These are phyloP conservation scores for Telenomus remus DNA, from an alignment of 1,140 invertebrate species.

Conservation along the genomic window DNA sequence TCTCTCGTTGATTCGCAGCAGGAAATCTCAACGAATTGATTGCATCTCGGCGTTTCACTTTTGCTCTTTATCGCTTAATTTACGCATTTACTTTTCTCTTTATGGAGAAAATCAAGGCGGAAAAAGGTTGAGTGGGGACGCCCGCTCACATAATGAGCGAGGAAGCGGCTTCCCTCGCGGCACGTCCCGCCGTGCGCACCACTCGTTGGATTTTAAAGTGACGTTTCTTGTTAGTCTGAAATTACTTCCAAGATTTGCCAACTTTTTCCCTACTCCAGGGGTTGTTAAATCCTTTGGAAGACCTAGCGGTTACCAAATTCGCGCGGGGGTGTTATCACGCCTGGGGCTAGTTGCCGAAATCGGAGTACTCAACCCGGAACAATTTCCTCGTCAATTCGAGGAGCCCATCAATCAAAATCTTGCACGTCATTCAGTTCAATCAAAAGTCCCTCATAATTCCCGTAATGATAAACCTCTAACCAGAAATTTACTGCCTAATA, in stretches of 20 bases:
- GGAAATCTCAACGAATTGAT: slow-evolving; percentile 32
- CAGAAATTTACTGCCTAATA: no score
- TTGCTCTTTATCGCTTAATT: slow-evolving; percentile 44
- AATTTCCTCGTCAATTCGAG: slow-evolving; percentile 42
- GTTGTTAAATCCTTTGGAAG: slow-evolving; percentile 26
- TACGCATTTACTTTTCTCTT: slow-evolving; percentile 42
- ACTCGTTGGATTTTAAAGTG: slow-evolving; percentile 44
- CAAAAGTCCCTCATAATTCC: slow-evolving; percentile 27
- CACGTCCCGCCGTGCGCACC: slow-evolving; percentile 6
- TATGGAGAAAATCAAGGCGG: slow-evolving; percentile 20
- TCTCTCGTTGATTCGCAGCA: not conserved
- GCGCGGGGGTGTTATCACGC: slow-evolving; percentile 28
- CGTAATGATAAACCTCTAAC: slow-evolving; percentile 8
- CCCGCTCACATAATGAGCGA: slow-evolving; percentile 19
- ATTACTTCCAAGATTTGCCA: slow-evolving; percentile 50
- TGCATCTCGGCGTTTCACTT: slow-evolving; percentile 15
- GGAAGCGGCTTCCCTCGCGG: slow-evolving; percentile 16
- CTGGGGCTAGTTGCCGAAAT: slow-evolving; percentile 35
- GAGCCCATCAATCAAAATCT: slow-evolving; percentile 51
- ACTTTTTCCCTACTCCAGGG: slow-evolving; percentile 25
- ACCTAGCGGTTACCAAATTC: slow-evolving; percentile 27
- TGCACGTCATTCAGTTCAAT: slow-evolving; percentile 32
- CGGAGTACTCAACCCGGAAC: slow-evolving; percentile 27
- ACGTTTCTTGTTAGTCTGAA: slow-evolving; percentile 51
- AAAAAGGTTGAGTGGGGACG: slow-evolving; percentile 3